These are phyloP conservation scores for Phlogophora meticulosa DNA, from an alignment of 2,888 invertebrate species.

Conservation along the genomic window DNA sequence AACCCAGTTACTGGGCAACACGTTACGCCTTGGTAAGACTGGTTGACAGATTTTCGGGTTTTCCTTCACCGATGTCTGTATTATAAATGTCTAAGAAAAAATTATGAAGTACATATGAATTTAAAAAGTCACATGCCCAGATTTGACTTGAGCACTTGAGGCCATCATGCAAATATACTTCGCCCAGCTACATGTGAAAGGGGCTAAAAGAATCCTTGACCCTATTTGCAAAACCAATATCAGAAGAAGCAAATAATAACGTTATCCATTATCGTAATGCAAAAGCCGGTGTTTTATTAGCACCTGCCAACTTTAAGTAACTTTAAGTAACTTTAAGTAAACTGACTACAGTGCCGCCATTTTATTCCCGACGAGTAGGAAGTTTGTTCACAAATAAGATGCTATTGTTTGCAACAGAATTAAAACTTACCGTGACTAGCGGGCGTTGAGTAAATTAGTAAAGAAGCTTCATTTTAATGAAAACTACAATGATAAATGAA, in stretches of 20 bases:
- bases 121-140: too few species aligned
- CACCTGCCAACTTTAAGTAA: slow-evolving; percentile 41
- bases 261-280: slow-evolving; percentile 19
- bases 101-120: too few species aligned
- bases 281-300: slow-evolving; percentile 23
- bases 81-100: too few species aligned
- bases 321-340: slow-evolving; percentile 12
- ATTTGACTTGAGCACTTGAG: too few species aligned
- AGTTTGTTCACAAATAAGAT: slow-evolving; percentile 52
- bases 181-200: too few species aligned
- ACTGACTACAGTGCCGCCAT: slow-evolving; percentile 16
- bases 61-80: too few species aligned
- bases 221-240: neutral
- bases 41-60: too few species aligned
- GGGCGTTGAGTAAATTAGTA: neutral
- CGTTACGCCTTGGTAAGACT: too few species aligned
- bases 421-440: slow-evolving; percentile 55
- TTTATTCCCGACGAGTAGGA: slow-evolving; percentile 39
- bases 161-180: too few species aligned
- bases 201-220: too few species aligned
- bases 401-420: slow-evolving; percentile 59
- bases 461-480: slow-evolving; percentile 12
- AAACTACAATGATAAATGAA: too few species aligned
- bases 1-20: too few species aligned
- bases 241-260: neutral